These are phyloP conservation scores for Drosophila meridionalis DNA, from an alignment of 2,888 invertebrate species.

Conservation along the genomic window DNA sequence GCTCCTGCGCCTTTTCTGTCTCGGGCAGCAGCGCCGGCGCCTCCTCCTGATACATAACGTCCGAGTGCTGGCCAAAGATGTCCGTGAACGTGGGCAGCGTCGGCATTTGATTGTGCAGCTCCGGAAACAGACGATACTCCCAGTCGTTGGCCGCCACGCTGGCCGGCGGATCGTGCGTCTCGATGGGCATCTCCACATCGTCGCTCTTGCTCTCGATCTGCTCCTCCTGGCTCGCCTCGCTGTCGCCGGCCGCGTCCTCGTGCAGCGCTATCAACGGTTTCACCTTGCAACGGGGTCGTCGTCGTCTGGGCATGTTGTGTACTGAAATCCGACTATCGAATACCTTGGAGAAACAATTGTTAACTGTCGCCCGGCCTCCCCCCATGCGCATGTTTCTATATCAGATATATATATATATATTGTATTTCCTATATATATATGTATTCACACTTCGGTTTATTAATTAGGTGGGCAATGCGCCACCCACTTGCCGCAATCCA, in stretches of 20 bases:
- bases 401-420: slow-evolving; percentile 10
- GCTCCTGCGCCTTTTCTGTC: not conserved
- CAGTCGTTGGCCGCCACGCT: slow-evolving; percentile 13
- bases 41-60: slow-evolving; percentile 34
- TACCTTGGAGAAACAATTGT: slow-evolving; percentile 24
- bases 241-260: slow-evolving; percentile 32
- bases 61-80: slow-evolving; percentile 57
- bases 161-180: not conserved
- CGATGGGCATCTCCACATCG: slow-evolving; percentile 16
- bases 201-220: slow-evolving; percentile 28
- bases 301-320: slow-evolving; percentile 66
- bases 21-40: not conserved
- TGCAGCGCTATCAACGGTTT: slow-evolving; percentile 35
- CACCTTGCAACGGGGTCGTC: slow-evolving; percentile 62
- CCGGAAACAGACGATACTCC: slow-evolving; percentile 63
- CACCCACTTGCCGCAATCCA: slow-evolving; percentile 23
- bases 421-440: not conserved
- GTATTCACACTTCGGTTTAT: slow-evolving; percentile 70
- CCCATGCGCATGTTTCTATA: not conserved
- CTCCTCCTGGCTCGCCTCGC: slow-evolving; percentile 38
- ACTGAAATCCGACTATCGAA: slow-evolving; percentile 37
- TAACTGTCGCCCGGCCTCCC: slow-evolving; percentile 35
- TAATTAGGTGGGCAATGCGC: slow-evolving; percentile 61
- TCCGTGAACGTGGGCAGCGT: slow-evolving; percentile 61
- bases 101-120: slow-evolving; percentile 48